These are phyloP conservation scores for Pterocles gutturalis DNA, from an alignment of 2,113 vertebrate genomes.

Conservation along the genomic window DNA sequence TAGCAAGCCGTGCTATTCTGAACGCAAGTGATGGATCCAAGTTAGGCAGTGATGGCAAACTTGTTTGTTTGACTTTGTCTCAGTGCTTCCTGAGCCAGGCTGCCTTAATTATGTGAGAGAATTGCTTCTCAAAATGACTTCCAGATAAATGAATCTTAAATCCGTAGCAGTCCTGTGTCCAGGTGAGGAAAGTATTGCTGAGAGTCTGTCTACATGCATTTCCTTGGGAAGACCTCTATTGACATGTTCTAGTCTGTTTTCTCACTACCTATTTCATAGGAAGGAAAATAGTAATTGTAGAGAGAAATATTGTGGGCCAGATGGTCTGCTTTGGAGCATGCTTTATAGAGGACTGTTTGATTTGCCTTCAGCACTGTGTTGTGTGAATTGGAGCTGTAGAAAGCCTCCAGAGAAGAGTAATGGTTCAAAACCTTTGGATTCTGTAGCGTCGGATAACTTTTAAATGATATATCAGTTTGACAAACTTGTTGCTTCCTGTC, in stretches of 20 bases:
- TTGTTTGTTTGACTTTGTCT: conserved; percentile 15
- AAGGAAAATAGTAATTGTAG: not conserved
- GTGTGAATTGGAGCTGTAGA: not conserved
- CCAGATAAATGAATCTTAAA: not conserved
- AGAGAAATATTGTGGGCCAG: not conserved
- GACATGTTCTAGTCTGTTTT: not conserved
- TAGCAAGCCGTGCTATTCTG: conserved; percentile 4
- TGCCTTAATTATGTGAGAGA: not conserved
- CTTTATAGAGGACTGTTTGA: not conserved
- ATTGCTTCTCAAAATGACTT: not conserved
- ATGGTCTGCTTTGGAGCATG: not conserved
- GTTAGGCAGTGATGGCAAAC: not conserved
- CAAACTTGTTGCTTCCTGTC: not conserved
- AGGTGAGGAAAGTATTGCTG: not conserved
- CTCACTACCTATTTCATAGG: not conserved
- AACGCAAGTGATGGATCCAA: not conserved
- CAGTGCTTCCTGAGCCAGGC: not conserved
- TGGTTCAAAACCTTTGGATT: not conserved
- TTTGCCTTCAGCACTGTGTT: not conserved
- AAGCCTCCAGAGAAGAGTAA: not conserved
- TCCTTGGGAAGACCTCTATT: not conserved
- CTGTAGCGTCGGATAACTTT: fast-evolving
- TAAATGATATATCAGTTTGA: not conserved
- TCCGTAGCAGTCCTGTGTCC: not conserved
- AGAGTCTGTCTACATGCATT: not conserved